These are phyloP conservation scores for Urechis unicinctus DNA, from an alignment of 2,888 invertebrate genomes.

Conservation along the genomic window DNA sequence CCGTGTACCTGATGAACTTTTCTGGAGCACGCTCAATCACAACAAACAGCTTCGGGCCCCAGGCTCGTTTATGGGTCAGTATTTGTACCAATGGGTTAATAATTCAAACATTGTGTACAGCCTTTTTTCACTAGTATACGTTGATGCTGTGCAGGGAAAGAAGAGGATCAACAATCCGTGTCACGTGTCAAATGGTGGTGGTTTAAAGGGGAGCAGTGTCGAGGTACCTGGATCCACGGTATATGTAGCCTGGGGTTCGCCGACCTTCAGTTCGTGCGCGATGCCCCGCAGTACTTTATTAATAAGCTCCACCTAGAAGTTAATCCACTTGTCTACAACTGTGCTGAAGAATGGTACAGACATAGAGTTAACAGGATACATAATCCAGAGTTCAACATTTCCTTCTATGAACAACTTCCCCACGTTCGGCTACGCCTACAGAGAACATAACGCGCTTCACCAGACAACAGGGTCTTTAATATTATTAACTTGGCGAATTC, in stretches of 20 bases:
- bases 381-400: conserved; percentile 8
- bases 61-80: conserved; percentile 30
- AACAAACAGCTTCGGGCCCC: conserved; percentile 28
- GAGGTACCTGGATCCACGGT: conserved; percentile 29
- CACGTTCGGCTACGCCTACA: not conserved
- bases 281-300: conserved; percentile 31
- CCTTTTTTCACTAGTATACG: too few relatives aligned
- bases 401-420: conserved; percentile 7
- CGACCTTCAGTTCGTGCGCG: conserved; percentile 27
- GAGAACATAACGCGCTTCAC: too few relatives aligned
- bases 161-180: not conserved
- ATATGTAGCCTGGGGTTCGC: conserved; percentile 38
- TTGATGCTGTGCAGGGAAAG: not conserved
- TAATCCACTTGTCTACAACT: conserved; percentile 30
- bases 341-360: conserved; percentile 29
- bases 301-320: conserved; percentile 36
- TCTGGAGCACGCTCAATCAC: conserved; percentile 33
- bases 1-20: conserved; percentile 33
- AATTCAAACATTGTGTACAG: not conserved
- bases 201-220: conserved; percentile 19
- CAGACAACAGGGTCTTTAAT: not conserved
- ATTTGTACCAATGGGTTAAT: not conserved
- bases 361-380: conserved; percentile 7
- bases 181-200: conserved; percentile 19
- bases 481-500: not conserved